phyloP scores from a whole-genome alignment of 2,888 invertebrate species.

The Parnassius glacialis region DNA sequence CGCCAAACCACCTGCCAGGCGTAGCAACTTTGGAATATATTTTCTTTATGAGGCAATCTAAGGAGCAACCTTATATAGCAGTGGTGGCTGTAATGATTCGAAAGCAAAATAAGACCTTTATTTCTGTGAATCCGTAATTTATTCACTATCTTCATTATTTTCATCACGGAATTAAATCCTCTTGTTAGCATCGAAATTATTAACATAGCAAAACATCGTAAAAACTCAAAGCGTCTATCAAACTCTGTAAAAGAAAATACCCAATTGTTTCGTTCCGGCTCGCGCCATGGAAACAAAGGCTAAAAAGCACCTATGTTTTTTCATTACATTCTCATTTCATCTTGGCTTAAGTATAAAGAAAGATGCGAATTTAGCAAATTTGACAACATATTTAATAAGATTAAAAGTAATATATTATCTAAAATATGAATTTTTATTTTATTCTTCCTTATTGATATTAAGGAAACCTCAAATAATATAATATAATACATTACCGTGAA shows the following conservation, averaged over 20 bases:
- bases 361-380: constrained; percentile 2
- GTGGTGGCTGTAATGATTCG: too few species aligned
- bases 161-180: not conserved
- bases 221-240: constrained; percentile 26
- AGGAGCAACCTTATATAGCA: too few species aligned
- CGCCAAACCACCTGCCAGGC: too few species aligned
- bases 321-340: constrained; percentile 44
- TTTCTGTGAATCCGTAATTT: too few species aligned
- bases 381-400: not conserved
- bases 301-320: constrained; percentile 47
- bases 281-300: constrained; percentile 45
- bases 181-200: not conserved
- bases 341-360: constrained; percentile 31
- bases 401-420: not conserved
- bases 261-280: constrained; percentile 52
- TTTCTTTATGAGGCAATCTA: too few species aligned
- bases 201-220: constrained; percentile 1
- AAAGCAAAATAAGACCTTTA: too few species aligned
- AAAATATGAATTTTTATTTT: too few species aligned
- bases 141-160: too few species aligned
- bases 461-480: too few species aligned
- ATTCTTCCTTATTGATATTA: too few species aligned
- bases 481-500: too few species aligned
- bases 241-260: constrained; percentile 41
- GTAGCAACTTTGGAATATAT: too few species aligned